These are phyloP conservation scores for Eurois occulta DNA, from an alignment of 2,888 invertebrate species.

Conservation along the genomic window DNA sequence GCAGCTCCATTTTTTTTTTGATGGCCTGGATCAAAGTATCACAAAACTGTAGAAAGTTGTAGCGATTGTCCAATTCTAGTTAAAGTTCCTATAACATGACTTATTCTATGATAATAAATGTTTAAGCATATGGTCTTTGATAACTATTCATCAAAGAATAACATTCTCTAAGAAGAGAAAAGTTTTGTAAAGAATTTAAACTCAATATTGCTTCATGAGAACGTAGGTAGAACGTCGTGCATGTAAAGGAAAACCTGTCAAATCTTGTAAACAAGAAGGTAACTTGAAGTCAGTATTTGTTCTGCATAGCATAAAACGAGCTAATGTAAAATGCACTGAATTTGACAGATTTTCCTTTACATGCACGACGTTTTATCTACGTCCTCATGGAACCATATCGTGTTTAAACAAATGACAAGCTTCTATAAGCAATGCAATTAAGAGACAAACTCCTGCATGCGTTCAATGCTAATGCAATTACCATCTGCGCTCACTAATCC, in stretches of 20 bases:
- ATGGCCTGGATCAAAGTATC: too few species aligned
- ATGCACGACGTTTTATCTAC: neutral
- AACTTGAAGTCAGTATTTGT: neutral
- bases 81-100: too few species aligned
- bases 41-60: too few species aligned
- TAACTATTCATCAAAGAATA: too few species aligned
- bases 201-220: neutral
- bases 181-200: neutral
- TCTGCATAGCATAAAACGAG: neutral
- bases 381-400: neutral
- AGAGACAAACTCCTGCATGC: neutral
- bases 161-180: too few species aligned
- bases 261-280: neutral
- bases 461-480: slow-evolving; percentile 41
- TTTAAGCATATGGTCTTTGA: too few species aligned
- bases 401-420: neutral
- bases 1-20: too few species aligned
- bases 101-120: too few species aligned
- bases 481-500: slow-evolving; percentile 23
- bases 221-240: neutral
- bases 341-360: neutral
- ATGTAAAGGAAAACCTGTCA: neutral
- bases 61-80: too few species aligned
- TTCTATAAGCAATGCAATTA: slow-evolving; percentile 33
- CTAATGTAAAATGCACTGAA: neutral